Evolutionary conservation across 2,888 invertebrate genomes (phyloP).

Genomic region (Polyommatus iphigenia): DNA sequence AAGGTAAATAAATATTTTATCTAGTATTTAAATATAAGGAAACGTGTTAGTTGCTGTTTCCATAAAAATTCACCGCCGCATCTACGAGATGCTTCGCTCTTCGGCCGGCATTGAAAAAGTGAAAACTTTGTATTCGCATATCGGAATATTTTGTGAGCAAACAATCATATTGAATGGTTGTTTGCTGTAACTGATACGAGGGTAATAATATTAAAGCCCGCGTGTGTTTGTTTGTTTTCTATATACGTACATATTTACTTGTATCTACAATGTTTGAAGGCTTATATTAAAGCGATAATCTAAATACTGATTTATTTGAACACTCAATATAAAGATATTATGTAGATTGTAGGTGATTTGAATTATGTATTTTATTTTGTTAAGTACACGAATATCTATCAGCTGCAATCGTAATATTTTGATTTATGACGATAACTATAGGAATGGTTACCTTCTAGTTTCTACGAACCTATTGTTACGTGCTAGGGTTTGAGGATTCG

Average conservation of each 20-base stretch:
- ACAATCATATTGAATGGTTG: slow-evolving; percentile 41
- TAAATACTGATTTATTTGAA: neutral
- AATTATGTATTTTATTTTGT: too few species aligned
- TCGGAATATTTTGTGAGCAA: slow-evolving; percentile 42
- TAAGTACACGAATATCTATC: too few species aligned
- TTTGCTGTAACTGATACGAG: slow-evolving; percentile 41
- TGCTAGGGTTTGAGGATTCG: too few species aligned
- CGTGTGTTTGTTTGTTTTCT: neutral
- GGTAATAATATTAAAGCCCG: slow-evolving; percentile 38
- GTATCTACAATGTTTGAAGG: neutral
- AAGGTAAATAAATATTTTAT: too few species aligned
- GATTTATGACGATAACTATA: too few species aligned
- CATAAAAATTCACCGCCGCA: neutral
- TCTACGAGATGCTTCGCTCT: neutral
- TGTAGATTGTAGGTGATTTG: too few species aligned
- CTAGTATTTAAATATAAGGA: too few species aligned
- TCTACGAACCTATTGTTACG: too few species aligned
- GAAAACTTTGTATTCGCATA: slow-evolving; percentile 48
- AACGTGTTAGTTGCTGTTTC: neutral
- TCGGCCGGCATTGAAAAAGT: slow-evolving; percentile 70
- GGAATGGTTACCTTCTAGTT: too few species aligned
- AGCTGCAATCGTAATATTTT: too few species aligned
- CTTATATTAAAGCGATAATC: neutral
- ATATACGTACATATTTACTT: slow-evolving; percentile 4
- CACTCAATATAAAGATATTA: neutral